Evolutionary conservation across 2,888 invertebrate genomes (phyloP), one percentile per base, ranked within the genome.

Genomic region (Parelbella ahira): DNA sequence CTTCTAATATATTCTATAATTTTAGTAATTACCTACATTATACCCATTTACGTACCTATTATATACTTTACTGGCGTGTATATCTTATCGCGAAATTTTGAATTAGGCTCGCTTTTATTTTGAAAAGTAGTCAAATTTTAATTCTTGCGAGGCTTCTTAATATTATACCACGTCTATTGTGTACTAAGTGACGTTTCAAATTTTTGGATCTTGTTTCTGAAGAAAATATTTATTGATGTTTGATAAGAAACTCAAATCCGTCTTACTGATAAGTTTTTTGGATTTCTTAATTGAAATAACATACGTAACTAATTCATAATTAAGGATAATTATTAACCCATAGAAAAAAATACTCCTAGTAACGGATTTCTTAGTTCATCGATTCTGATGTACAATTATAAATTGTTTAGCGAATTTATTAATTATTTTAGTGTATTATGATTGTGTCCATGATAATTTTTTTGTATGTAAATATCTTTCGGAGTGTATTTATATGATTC

Each of bases 251-350:
- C 66, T 57, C 66, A 70, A 72, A 77, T 83, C 82, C 82, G 79
- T 84, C 82, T 79, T 72, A 52, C 51, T 58, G 65, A 68, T 78
- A 67, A 74, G 79, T 77, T 80, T 70, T 68, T 63, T 79, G 71
- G 68, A 71, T 76, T 80, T 75, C 72, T 69, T 67, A 72, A 75
- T 66, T 73, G 59, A 58, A 68, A 64, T 77, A 77, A 81, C 75
- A 83, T 84, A 87, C 86, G 86, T 86, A 86, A 86, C 79, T 84
- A 82, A 81, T 69, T 59, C 64, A 56, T 82, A 83, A 78, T 62
- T 68, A 84, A 84, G 76, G 48, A 56, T 61, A 66, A 71, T 68
- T n/a, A n/a, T n/a, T 83, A 83, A 83, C 75, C 79, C 58, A 76
- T 82, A 82, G 75, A 72, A 58, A n/a, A n/a, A 50, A 75, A 70